Evolutionary conservation across 2,888 invertebrate genomes (phyloP).

Genomic region (Halocaridina rubra): DNA sequence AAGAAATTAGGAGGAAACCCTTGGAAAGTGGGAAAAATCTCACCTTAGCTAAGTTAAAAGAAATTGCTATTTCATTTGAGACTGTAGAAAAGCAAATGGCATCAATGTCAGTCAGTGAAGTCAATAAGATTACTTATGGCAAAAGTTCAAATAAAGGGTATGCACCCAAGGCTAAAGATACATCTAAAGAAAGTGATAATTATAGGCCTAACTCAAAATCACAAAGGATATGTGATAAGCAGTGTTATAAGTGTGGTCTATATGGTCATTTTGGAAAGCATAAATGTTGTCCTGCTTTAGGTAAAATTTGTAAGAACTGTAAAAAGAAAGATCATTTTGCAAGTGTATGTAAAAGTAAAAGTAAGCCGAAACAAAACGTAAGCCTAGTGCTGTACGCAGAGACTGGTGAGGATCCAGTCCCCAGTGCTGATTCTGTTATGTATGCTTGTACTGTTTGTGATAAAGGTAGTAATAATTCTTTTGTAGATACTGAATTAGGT

Average conservation of each 20-base stretch:
- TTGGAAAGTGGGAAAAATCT: too few species aligned
- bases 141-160: background rate
- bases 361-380: background rate
- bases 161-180: background rate
- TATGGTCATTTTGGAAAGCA: too few species aligned
- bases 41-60: background rate
- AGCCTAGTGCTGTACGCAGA: too few species aligned
- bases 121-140: background rate
- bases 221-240: background rate
- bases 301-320: background rate
- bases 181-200: background rate
- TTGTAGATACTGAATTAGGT: background rate
- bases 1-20: background rate
- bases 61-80: background rate
- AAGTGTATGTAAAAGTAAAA: background rate
- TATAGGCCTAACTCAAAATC: background rate
- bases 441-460: too few species aligned
- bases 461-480: background rate
- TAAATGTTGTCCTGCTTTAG: too few species aligned
- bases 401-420: too few species aligned
- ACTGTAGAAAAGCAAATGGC: background rate
- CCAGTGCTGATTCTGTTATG: too few species aligned
- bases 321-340: background rate
- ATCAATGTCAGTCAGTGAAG: background rate
- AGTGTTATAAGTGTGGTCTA: too few species aligned